Evolutionary conservation across 2,888 invertebrate genomes (phyloP), one percentile per base, ranked within the genome.

Genomic region (Latrodectus hesperus): DNA sequence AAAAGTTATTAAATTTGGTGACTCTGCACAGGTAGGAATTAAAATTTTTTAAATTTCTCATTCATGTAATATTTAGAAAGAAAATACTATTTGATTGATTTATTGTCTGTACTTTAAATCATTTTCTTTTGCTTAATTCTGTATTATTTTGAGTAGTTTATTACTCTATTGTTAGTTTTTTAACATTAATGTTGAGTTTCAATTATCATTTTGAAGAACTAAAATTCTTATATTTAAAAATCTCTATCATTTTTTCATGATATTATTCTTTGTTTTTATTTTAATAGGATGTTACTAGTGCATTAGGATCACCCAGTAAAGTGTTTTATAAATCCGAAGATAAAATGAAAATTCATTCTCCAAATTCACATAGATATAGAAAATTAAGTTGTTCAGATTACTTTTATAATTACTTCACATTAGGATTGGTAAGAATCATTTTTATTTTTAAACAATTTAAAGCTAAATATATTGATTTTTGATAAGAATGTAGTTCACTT

Each of bases 281-380:
- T 91, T 22, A 64, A 64, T 90, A 93, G 93, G 96, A 97, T 92
- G 97, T 99, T 75, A 94, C 96, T 65, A 95, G 96, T 52, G 95
- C 96, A 84, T 93, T 99, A 85, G 99, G 99, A 0, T 96, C 98
- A 4, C 99, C 99, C 0, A 96, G 96, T 86, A 94, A 94, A 84
- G 95, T 98, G 4, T 99, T 98, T 93, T 99, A 96, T 93, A 99
- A 99, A 93, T 96, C 98, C 70, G 99, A 99, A 93, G 99, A 99
- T 93, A 99, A 99, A 94, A 99, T 99, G 99, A 96, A 97, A 93
- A 99, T 99, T 91, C 99, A 99, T 93, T 95, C 96, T 90, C 96
- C 97, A 64, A 96, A 96, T 91, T 95, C 96, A 14, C 95, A 96
- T 92, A 94, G 95, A 87, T 95, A 96, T 90, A 95, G 95, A 87